Base-by-base conservation (phyloP, 1,140 invertebrate genomes). In the Drosophila hydei region DNA sequence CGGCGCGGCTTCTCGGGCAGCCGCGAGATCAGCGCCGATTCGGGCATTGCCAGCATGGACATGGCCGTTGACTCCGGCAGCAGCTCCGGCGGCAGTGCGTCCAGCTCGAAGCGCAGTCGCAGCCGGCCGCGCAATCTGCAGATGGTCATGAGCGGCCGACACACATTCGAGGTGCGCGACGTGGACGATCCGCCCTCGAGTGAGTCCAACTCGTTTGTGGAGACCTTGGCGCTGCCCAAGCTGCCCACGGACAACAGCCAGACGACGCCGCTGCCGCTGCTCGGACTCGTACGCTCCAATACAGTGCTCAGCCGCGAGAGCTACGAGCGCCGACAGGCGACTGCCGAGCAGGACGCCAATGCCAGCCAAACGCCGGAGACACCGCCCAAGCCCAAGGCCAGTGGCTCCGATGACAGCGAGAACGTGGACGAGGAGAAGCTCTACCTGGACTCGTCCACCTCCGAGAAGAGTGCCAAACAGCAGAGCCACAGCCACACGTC, bases 141-240 rank as follows among this genome's bases (percentile, higher is more conserved):
- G 63, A 93, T 94, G 92, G 92, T 94, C 0, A 92, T 94, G 30
- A 93, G 90, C 36, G 93, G 93, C 0, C 92, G 93, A 9, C 92
- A 93, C 67, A 94, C 92, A 5, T 95, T 95, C 68, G 94, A 94
- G 63, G 93, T 94, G 0, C 80, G 93, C 0, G 94, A 95, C 63
- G 89, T 94, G 0, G 92, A 94, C 23, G 94, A 94, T 69, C 92
- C 93, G 21, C 92, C 92, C 1, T 92, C 92, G 12, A 93, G 93
- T 3, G 93, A 94, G 2, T 93, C 93, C 0, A 93, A 93, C 4
- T 93, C 94, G 0, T 93, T 93, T n/a, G 93, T 94, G 18, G 93
- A 94, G 45, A 93, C 93, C 0, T 91, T 94, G 38, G 92, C 93
- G 0, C 76, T 95, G 61, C 94, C 94, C 4, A 93, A 93, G 42